Conservation (phyloP, 2,797 vertebrate genomes). For the Anas flavirostris region DNA sequence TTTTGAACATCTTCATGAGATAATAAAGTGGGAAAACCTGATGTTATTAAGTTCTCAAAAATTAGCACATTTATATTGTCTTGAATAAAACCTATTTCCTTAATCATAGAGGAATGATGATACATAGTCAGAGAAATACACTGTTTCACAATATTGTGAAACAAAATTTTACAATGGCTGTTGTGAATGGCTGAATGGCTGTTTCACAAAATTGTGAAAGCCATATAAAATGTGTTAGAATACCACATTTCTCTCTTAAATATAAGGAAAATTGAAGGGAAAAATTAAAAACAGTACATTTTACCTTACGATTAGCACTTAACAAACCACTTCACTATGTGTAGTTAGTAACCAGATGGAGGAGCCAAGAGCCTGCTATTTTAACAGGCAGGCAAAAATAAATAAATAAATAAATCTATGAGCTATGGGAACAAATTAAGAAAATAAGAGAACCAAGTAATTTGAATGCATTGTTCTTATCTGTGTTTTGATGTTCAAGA, state of each 20-base stretch:
- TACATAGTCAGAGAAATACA: not conserved
- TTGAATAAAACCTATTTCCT: not conserved
- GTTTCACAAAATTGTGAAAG: not conserved
- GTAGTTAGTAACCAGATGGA: conserved; percentile 56
- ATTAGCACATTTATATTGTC: not conserved
- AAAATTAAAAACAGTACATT: not conserved
- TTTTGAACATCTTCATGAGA: conserved; percentile 21
- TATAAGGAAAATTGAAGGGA: not conserved
- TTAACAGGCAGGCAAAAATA: not conserved
- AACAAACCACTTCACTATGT: not conserved
- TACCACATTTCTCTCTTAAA: not conserved
- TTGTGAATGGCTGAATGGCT: too few species aligned
- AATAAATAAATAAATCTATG: not conserved
- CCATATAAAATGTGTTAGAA: not conserved
- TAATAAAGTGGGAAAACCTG: not conserved
- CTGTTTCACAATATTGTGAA: not conserved
- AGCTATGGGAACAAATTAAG: not conserved
- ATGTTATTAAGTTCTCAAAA: not conserved
- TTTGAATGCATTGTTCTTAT: not conserved
- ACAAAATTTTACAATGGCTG: too few species aligned
- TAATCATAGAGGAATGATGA: not conserved
- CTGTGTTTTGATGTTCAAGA: not conserved
- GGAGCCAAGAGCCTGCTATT: conserved; percentile 65
- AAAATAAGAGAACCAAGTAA: not conserved
- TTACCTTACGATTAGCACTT: not conserved